Conservation (phyloP, 1,140 invertebrate species). For the Neocloeon triangulifer region DNA sequence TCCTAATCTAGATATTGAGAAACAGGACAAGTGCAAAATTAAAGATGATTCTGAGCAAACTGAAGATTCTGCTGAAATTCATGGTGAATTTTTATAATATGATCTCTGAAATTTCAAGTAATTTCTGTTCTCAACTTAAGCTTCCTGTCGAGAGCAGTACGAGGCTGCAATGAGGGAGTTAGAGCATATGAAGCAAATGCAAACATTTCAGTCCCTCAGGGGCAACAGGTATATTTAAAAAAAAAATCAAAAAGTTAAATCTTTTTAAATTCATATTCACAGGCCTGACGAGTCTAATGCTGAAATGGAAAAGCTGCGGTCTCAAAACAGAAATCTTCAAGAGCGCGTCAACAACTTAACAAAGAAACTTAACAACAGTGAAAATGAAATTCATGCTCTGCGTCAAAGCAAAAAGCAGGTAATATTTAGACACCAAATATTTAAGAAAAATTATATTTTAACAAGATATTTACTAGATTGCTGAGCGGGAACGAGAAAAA, state of each 20-base stretch:
- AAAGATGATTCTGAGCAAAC: conserved; percentile 7
- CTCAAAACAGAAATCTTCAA: conserved; percentile 26
- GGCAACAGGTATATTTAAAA: too few species aligned
- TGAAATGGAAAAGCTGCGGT: conserved; percentile 33
- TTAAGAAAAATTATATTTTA: conserved; percentile 3
- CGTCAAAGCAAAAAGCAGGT: conserved; percentile 1
- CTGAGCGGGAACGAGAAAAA: conserved; percentile 30
- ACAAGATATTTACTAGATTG: conserved; percentile 11
- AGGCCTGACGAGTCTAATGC: too few species aligned
- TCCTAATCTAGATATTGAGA: conserved; percentile 15
- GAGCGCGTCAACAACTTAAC: too few species aligned
- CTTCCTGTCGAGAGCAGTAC: too few species aligned
- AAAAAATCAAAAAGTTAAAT: too few species aligned
- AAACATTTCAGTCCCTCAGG: too few species aligned
- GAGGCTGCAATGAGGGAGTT: too few species aligned
- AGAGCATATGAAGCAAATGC: too few species aligned
- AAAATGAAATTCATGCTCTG: conserved; percentile 14
- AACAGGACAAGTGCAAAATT: conserved; percentile 15
- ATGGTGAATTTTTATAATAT: conserved; percentile 20
- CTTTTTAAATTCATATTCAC: too few species aligned
- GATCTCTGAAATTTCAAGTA: too few species aligned
- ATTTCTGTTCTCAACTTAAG: too few species aligned
- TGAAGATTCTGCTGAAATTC: conserved; percentile 1
- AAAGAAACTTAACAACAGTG: conserved; percentile 22
- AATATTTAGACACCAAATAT: background rate